Percentiles rank a stretch among this genome's conserved stretches.
Conservation (phyloP, 2,888 invertebrate genomes). For the Pelosia muscerda region DNA sequence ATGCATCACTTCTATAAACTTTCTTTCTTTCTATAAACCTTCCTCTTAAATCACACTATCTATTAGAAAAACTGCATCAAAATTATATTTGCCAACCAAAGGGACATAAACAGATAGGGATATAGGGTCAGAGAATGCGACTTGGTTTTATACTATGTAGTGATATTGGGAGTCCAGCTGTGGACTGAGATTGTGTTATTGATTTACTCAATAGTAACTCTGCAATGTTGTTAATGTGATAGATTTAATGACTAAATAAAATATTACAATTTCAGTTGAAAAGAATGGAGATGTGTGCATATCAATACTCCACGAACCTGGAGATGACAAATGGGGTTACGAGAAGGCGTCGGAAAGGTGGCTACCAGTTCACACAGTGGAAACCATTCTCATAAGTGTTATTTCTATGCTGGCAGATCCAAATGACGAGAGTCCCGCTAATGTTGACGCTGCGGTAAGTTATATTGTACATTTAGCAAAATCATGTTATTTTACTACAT, state of each 20-base stretch:
- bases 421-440: constrained; percentile 99
- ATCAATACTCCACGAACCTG: constrained; percentile 99
- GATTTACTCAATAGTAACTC: no score
- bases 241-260: background rate
- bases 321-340: constrained; percentile 99
- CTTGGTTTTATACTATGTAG: no score
- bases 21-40: no score
- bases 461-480: background rate
- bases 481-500: background rate
- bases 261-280: constrained; percentile 90
- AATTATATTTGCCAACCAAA: no score
- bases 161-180: no score
- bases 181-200: no score
- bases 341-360: constrained; percentile 99
- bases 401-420: constrained; percentile 99
- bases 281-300: constrained; percentile 99
- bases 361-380: constrained; percentile 99
- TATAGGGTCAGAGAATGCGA: no score
- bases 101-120: no score
- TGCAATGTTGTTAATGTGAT: background rate
- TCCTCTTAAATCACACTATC: no score
- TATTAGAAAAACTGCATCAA: no score
- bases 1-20: no score
- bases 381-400: constrained; percentile 99
- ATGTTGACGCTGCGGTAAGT: constrained; percentile 99